Evolutionary conservation across 2,888 invertebrate species (phyloP).

Genomic region (Helleia helle): DNA sequence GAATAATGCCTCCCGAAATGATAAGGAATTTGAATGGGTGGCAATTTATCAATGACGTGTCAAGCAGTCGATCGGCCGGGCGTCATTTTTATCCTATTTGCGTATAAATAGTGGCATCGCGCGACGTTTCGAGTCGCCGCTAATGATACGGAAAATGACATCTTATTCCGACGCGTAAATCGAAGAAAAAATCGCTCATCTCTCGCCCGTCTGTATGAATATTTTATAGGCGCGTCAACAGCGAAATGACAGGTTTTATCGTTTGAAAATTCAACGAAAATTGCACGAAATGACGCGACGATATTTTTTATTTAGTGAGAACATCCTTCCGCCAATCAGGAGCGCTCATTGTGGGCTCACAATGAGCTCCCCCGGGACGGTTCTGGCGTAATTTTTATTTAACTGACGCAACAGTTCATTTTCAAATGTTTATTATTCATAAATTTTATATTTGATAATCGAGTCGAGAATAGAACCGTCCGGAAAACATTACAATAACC

Average conservation of each 20-base stretch:
- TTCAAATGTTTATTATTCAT: conserved; percentile 34
- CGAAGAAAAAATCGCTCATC: conserved; percentile 74
- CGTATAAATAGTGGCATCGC: conserved; percentile 70
- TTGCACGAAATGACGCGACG: conserved; percentile 72
- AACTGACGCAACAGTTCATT: conserved; percentile 63
- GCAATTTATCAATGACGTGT: conserved; percentile 71
- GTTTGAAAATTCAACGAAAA: conserved; percentile 73
- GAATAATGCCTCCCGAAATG: conserved; percentile 26
- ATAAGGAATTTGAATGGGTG: conserved; percentile 56
- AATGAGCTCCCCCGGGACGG: conserved; percentile 61
- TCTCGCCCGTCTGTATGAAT: conserved; percentile 68
- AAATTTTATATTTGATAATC: conserved; percentile 22
- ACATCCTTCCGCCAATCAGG: conserved; percentile 74
- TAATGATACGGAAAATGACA: conserved; percentile 76
- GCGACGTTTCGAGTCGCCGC: conserved; percentile 60
- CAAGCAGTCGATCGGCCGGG: conserved; percentile 69
- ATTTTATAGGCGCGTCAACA: conserved; percentile 74
- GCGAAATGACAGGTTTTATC: conserved; percentile 74
- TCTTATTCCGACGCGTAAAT: conserved; percentile 73
- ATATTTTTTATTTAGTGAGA: conserved; percentile 73
- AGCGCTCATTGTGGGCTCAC: conserved; percentile 63
- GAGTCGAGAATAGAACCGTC: conserved; percentile 4
- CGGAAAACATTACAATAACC: not conserved
- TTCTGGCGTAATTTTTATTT: conserved; percentile 63
- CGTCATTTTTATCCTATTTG: conserved; percentile 73